Base-by-base conservation (phyloP, 2,797 vertebrate species). In the Cyprinella venusta region DNA sequence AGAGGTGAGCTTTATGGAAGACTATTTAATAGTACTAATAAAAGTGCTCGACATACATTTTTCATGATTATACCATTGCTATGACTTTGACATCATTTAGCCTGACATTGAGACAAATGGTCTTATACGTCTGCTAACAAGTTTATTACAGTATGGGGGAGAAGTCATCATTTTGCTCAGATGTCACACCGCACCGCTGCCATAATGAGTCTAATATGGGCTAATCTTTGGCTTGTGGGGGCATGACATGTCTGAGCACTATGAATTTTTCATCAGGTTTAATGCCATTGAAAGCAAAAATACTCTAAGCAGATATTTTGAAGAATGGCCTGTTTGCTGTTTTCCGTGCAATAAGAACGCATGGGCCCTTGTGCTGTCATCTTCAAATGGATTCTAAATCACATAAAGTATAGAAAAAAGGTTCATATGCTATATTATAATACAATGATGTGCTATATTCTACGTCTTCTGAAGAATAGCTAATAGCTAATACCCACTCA, bases 1-100 rank as follows among this genome's bases (percentile, higher is more conserved):
- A 94, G 97, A 99, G 96, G 97, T 98, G 85, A 87, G 87, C 52
- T 78, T 83, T 70, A 77, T 68, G 15, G 45, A 63, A 50, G 77
- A 74, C 68, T 54, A 70, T 74, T 84, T 79, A 79, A 79, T 30
- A 80, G 68, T 54, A 84, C 45, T 72, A 67, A 84, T 84, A 74
- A 84, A 84, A 75, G 69, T 56, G 59, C 16, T 75, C 26, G 15
- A 52, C 70, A 72, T 67, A 71, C 69, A 84, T 84, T 84, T 80
- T 80, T 79, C 77, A 80, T 76, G 26, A 70, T 83, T 78, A 78
- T 63, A 10, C 64, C 65, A 16, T 70, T 26, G 75, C 42, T 63
- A 26, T 77, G 75, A 83, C 52, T 69, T 68, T 83, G 81, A 78
- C 81, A 83, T 83, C 54, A 83, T 83, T 83, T 63, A 78, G 81